Evolutionary conservation across 1,140 invertebrate species (phyloP), one percentile per base, ranked within the genome.

Genomic region (Drosophila dunni): DNA sequence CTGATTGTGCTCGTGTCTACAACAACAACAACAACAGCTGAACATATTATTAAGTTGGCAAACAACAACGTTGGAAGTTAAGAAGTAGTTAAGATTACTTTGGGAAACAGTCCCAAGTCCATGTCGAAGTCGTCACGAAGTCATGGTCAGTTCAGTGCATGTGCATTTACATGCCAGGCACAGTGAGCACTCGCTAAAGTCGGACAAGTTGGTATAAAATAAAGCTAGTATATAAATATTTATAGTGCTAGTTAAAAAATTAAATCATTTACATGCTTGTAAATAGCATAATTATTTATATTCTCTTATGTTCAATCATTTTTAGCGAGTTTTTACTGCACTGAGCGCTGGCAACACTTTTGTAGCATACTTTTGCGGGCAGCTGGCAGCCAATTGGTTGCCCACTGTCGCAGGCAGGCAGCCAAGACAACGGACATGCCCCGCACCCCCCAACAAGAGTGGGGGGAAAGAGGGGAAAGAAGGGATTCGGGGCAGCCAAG

Each of bases 301-400:
- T 9, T 36, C 6, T 7, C 0, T 3, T 4, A 36, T 36, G 1
- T 4, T 36, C 3, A 36, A 36, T 1, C 0, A 1, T 1, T 20
- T 20, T 20, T 20, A 45, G 36, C 20, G 40, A 58, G 69, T 2
- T 9, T 8, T 20, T 45, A 72, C 63, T 60, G 63, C 66, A 17
- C 4, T 17, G 6, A 17, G n/a, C 45, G 11, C 57, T 68, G 29
- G 64, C 75, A 64, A 65, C 76, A 83, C 78, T 73, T 83, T 79
- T 79, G 80, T 83, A 83, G 79, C 71, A 83, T 64, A 83, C 80
- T 83, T 84, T 83, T 79, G 80, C 67, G 63, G 63, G 77, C 81
- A 53, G 20, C 70, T 61, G 34, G 46, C 66, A 69, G 68, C 68
- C 62, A 65, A 61, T 71, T 64, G 68, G 53, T 54, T 44, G 66